phyloP scores from a whole-genome alignment of 2,888 invertebrate genomes.

The Clitarchus hookeri region DNA sequence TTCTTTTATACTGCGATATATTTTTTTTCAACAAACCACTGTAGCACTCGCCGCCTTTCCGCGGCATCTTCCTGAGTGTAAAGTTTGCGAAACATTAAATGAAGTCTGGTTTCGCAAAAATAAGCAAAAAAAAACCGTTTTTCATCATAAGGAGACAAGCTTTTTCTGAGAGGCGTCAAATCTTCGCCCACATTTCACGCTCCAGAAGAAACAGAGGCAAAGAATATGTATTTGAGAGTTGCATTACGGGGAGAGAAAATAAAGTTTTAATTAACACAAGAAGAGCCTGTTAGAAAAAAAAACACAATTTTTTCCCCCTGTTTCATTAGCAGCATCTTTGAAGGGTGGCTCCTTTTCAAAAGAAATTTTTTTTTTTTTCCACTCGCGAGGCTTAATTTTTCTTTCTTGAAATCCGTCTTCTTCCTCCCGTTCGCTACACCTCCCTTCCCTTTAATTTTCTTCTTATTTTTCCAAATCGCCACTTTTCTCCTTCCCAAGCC shows the following conservation, averaged over 20 bases:
- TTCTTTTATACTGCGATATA: too few species aligned
- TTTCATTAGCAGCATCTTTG: background rate
- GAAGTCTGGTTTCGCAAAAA: too few species aligned
- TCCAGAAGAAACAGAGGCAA: background rate
- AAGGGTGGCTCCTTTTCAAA: background rate
- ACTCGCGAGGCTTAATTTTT: background rate
- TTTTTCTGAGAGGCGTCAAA: background rate
- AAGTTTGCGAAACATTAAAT: too few species aligned
- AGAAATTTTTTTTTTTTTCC: background rate
- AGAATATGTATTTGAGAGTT: background rate
- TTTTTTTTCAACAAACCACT: too few species aligned
- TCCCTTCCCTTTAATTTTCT: background rate
- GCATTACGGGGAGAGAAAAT: conserved; percentile 2
- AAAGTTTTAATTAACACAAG: background rate
- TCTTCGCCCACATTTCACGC: background rate
- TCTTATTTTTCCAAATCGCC: background rate
- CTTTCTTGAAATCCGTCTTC: background rate
- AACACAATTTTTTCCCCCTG: background rate
- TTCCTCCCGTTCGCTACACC: background rate
- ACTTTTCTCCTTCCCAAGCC: background rate
- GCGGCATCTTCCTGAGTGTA: too few species aligned
- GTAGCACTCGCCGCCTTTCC: too few species aligned
- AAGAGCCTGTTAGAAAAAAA: background rate
- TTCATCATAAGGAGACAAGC: background rate
- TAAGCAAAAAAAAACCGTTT: too few species aligned